Evolutionary conservation across 2,888 invertebrate genomes (phyloP), one percentile per base, ranked within the genome.

Genomic region (Aleiodes leptofemur): DNA sequence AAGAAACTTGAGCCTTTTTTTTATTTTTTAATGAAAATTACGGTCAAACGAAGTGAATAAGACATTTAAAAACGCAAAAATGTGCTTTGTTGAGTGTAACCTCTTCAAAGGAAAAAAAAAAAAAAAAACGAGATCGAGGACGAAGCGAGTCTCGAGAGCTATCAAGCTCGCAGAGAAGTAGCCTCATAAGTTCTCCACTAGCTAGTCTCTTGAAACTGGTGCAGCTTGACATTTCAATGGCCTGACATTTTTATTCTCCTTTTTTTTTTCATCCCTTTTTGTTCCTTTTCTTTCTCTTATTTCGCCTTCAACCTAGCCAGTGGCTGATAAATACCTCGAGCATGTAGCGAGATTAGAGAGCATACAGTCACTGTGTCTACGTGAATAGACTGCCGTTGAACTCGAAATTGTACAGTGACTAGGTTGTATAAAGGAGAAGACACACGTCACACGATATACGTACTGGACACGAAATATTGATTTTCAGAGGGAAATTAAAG

Each of bases 191-290:
- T 68, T 50, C 51, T 31, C 29, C 14, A 43, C 43, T 11, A 38
- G n/a, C 43, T 31, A 43, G n/a, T 66, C 68, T 64, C 68, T 68
- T 29, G 64, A 64, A 64, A 48, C 48, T 64, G 64, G 48, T 48
- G 64, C 64, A 64, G 48, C 31, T 51, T 68, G 68, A 68, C 68
- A 50, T 68, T 68, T 68, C 68, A 51, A 68, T 68, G 68, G 68
- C 51, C 31, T 68, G 51, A 51, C 51, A 68, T 51, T 68, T 51
- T 64, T 61, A 31, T 61, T 3, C 51, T 53, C n/a, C 8, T 68
- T 48, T 16, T 64, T 23, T 23, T 38, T 14, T 16, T 9, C 14
- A 9, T 6, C 9, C 64, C 14, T 29, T 34, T 59, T 11, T 59
- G 4, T 14, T 14, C 34, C 43, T 48, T 48, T 43, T 61, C 38